A percentile compares a stretch with the other conserved stretches of the same genome.
Evolutionary conservation across 2,888 invertebrate species (phyloP).

Genomic region (Linnaemya tessellans): DNA sequence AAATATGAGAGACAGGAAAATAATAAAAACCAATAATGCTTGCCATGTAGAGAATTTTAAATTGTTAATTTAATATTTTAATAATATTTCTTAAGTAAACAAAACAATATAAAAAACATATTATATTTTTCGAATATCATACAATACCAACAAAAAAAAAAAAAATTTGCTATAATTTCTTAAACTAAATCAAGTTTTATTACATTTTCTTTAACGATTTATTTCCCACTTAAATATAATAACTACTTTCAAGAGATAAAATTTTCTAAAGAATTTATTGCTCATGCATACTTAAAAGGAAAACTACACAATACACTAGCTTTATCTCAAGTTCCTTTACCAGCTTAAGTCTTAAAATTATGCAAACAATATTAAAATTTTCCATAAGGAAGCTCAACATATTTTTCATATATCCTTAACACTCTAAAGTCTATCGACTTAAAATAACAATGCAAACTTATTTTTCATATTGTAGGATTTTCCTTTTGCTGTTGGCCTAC

Average conservation of each 20-base stretch:
- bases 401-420: slow-evolving; percentile 39
- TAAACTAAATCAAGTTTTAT: slow-evolving; percentile 43
- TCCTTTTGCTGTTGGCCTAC: not conserved
- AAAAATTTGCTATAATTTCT: not conserved
- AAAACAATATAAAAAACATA: too few species aligned
- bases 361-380: slow-evolving; percentile 65
- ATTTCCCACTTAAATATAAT: slow-evolving; percentile 19
- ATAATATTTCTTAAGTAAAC: too few species aligned
- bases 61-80: too few species aligned
- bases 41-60: too few species aligned
- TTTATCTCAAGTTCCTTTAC: not conserved
- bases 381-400: slow-evolving; percentile 50
- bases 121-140: too few species aligned
- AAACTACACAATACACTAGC: not conserved
- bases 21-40: not conserved
- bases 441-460: not conserved
- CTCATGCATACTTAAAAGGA: not conserved
- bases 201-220: not conserved
- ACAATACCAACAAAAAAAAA: too few species aligned
- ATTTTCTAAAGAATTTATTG: slow-evolving; percentile 34
- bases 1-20: not conserved
- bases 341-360: slow-evolving; percentile 52
- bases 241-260: slow-evolving; percentile 24
- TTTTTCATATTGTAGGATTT: not conserved
- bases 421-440: slow-evolving; percentile 23